Conservation (phyloP, 2,113 vertebrate species). For the Dicentrarchus labrax region DNA sequence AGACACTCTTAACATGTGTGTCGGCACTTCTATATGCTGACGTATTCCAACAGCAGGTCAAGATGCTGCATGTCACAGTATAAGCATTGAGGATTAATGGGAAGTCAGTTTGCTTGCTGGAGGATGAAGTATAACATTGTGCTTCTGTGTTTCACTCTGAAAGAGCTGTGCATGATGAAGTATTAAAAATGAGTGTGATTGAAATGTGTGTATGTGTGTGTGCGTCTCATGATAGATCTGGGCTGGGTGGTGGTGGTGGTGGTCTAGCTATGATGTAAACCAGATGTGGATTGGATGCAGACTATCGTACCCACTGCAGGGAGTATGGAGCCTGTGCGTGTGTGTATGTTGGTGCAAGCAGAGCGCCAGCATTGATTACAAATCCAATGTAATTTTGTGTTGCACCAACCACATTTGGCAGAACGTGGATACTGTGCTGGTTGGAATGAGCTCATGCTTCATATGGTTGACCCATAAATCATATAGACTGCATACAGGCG, state of each 20-base stretch:
- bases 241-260: slow-evolving; percentile 69
- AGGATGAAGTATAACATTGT: slow-evolving; percentile 67
- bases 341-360: slow-evolving; percentile 43
- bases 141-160: slow-evolving; percentile 60
- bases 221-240: slow-evolving; percentile 57
- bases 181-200: slow-evolving; percentile 60
- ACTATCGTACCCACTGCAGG: slow-evolving; percentile 68
- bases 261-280: slow-evolving; percentile 77
- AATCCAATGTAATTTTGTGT: slow-evolving; percentile 74
- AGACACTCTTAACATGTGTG: slow-evolving; percentile 34
- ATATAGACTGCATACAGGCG: slow-evolving; percentile 52
- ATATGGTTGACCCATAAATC: slow-evolving; percentile 67
- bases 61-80: slow-evolving; percentile 1
- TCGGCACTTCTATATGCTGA: slow-evolving; percentile 7
- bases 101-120: slow-evolving; percentile 39
- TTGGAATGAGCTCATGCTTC: slow-evolving; percentile 74
- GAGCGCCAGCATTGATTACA: slow-evolving; percentile 72
- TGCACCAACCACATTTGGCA: slow-evolving; percentile 74
- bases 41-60: slow-evolving; percentile 31
- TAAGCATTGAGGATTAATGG: slow-evolving; percentile 44
- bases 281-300: slow-evolving; percentile 80
- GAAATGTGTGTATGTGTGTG: slow-evolving; percentile 42
- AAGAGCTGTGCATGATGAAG: slow-evolving; percentile 48
- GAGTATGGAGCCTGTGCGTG: slow-evolving; percentile 51
- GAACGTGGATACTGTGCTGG: slow-evolving; percentile 40